These are phyloP conservation scores for Troides aeacus DNA, from an alignment of 2,888 invertebrate species.

Conservation along the genomic window DNA sequence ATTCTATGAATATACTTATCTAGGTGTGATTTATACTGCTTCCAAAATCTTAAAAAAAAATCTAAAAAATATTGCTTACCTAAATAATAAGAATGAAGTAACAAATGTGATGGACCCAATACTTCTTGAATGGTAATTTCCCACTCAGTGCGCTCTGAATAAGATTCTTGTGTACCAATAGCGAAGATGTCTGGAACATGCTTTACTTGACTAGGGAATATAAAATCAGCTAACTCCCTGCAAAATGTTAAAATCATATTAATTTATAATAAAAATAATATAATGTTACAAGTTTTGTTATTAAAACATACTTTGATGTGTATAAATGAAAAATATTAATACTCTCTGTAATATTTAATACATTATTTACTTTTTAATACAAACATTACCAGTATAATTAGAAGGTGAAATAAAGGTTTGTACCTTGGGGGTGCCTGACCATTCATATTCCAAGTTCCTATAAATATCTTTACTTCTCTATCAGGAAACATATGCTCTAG, in stretches of 20 bases:
- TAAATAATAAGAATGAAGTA: conserved; percentile 91
- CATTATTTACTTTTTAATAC: too few relatives aligned
- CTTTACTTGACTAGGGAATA: conserved; percentile 90
- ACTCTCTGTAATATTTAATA: too few relatives aligned
- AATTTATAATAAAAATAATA: neutral
- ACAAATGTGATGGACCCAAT: conserved; percentile 94
- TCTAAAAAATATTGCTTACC: conserved; percentile 67
- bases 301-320: neutral
- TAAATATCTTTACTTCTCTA: conserved; percentile 91
- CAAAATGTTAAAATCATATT: conserved; percentile 37
- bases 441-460: conserved; percentile 99
- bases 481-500: conserved; percentile 92
- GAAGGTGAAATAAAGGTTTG: neutral
- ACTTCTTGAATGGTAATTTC: conserved; percentile 95
- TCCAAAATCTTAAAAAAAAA: neutral
- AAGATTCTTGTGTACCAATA: conserved; percentile 96
- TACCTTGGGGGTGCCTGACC: conserved; percentile 92
- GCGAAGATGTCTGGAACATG: conserved; percentile 95
- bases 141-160: conserved; percentile 92
- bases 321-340: neutral
- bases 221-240: conserved; percentile 93
- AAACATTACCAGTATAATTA: neutral
- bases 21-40: neutral
- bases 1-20: too few relatives aligned
- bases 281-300: neutral